phyloP scores from a whole-genome alignment of 1,140 invertebrate species.

The Onthophagus taurus region DNA sequence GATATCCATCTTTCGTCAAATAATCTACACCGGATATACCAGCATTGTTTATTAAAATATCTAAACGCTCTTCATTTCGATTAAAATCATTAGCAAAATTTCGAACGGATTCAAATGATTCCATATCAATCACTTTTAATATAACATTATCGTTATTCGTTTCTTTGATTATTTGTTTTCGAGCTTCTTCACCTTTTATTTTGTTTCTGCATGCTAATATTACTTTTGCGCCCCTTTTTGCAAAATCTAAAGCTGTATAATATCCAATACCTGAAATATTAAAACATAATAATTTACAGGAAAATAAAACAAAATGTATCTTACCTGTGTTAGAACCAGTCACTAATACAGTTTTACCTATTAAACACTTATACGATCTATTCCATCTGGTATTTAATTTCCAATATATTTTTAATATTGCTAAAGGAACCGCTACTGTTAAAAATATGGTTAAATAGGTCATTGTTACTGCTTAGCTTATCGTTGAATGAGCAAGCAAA shows the following conservation, averaged over 20 bases:
- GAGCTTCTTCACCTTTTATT: constrained; percentile 58
- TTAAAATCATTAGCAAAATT: constrained; percentile 51
- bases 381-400: constrained; percentile 19
- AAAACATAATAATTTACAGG: no score
- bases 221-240: constrained; percentile 52
- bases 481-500: no score
- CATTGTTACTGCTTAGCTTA: no score
- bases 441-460: no score
- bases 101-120: constrained; percentile 50
- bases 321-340: constrained; percentile 21
- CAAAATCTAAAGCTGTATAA: constrained; percentile 59
- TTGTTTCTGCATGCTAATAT: constrained; percentile 61
- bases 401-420: constrained; percentile 15
- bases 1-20: constrained; percentile 61
- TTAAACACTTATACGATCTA: constrained; percentile 18
- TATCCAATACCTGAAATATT: constrained; percentile 59
- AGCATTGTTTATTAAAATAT: constrained; percentile 79
- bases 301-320: no score
- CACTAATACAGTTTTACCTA: constrained; percentile 21
- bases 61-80: constrained; percentile 52
- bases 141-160: constrained; percentile 45
- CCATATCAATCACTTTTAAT: constrained; percentile 50
- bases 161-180: constrained; percentile 42
- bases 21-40: constrained; percentile 40
- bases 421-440: no score